Evolutionary conservation across 2,888 invertebrate genomes (phyloP).

Genomic region (Cheilosia urbana): DNA sequence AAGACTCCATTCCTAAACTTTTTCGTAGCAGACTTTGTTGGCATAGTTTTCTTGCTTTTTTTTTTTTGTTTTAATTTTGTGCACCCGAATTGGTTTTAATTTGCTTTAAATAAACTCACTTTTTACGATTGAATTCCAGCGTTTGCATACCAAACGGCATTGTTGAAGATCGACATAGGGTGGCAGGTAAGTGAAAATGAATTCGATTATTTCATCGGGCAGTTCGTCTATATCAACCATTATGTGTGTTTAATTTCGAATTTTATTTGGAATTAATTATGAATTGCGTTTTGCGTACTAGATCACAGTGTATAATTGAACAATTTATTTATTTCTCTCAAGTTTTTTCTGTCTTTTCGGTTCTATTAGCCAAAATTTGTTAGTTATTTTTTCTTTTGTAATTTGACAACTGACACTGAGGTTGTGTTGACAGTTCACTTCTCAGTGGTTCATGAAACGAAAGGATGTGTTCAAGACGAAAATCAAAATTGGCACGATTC

Average conservation of each 20-base stretch:
- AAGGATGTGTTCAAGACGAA: conserved; percentile 2
- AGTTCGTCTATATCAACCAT: conserved; percentile 85
- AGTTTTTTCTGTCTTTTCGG: conserved; percentile 24
- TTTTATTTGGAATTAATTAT: conserved; percentile 11
- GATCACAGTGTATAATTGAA: conserved; percentile 21
- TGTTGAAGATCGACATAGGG: conserved; percentile 95
- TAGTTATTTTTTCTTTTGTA: conserved; percentile 38
- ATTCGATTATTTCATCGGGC: conserved; percentile 97
- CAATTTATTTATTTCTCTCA: conserved; percentile 35
- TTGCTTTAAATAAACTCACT: conserved; percentile 86
- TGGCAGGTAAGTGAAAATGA: conserved; percentile 93
- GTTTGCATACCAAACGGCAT: conserved; percentile 93
- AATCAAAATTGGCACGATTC: not conserved
- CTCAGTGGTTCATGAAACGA: not conserved
- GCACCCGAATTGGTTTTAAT: not conserved
- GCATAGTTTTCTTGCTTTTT: not conserved
- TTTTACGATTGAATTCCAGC: conserved; percentile 93
- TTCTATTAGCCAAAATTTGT: conserved; percentile 35
- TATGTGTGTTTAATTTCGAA: not conserved
- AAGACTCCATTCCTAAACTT: not conserved
- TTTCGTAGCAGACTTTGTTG: not conserved
- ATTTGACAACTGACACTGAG: conserved; percentile 44
- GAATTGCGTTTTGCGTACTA: conserved; percentile 1
- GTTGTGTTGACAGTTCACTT: conserved; percentile 12
- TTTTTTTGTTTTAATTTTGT: not conserved